Evolutionary conservation across 1,140 invertebrate genomes (phyloP), one percentile per base, ranked within the genome.

Genomic region (Plectrocnemia conspersa): DNA sequence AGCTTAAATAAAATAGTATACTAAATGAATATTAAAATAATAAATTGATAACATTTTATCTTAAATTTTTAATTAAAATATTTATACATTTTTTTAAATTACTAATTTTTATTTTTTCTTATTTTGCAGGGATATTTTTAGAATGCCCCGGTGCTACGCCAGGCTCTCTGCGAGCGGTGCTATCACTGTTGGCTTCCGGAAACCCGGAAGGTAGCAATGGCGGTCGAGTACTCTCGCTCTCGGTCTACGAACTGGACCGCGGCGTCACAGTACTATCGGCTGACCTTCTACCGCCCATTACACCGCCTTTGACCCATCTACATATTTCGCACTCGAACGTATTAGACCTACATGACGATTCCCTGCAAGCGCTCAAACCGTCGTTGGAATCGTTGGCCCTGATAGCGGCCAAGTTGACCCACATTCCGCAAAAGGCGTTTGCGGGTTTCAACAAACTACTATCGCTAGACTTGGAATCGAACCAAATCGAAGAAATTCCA

Each of bases 141-240:
- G 90, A 95, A 72, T 95, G 91, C 68, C 86, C 89, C 13, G 86
- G 82, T 49, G 85, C 84, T 3, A 84, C 83, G n/a, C 77, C 83
- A 19, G 76, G 76, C 13, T 80, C 67, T 63, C 76, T 68, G 63
- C 82, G 66, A 68, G 76, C 65, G 74, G 76, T 64, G 65, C 72
- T 64, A 79, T 90, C 76, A 52, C 76, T 77, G 65, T 75, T 84
- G 61, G 72, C 83, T 63, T 18, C 36, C 1, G 25, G 36, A 1
- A 6, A 48, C 11, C 10, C 44, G 7, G 24, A 3, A 6, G 50
- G 27, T 48, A 40, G 3, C 1, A 69, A 77, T 32, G 64, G 67
- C 42, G 78, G 79, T 42, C 78, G 79, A 7, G 84, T 93, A 33
- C 88, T 92, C 65, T 92, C 89, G 21, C 76, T 93, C 61, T 91